Evolutionary conservation across 2,888 invertebrate species (phyloP).

Genomic region (Troides aeacus): DNA sequence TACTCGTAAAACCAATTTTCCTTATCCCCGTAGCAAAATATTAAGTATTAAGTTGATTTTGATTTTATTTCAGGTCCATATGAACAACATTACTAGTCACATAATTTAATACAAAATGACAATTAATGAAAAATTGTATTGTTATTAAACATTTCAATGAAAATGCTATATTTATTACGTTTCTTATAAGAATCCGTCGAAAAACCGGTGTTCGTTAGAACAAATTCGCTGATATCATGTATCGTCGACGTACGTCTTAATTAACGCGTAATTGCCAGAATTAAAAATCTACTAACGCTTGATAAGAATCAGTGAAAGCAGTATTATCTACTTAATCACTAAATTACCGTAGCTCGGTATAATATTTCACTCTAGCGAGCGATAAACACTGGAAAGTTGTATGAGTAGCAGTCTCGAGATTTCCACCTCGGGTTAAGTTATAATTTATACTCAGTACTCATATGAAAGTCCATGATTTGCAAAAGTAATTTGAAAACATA

Average conservation of each 20-base stretch:
- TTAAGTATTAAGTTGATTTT: too few relatives aligned
- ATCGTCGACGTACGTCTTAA: neutral
- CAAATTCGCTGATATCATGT: neutral
- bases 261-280: neutral
- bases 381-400: slow-evolving; percentile 25
- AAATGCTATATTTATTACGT: too few relatives aligned
- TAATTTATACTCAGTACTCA: slow-evolving; percentile 14
- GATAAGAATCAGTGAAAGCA: slow-evolving; percentile 25
- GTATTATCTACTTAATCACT: slow-evolving; percentile 20
- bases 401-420: slow-evolving; percentile 12
- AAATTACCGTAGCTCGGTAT: slow-evolving; percentile 14
- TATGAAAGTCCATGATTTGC: slow-evolving; percentile 9
- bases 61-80: too few relatives aligned
- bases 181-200: neutral
- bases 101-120: too few relatives aligned
- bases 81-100: too few relatives aligned
- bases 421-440: slow-evolving; percentile 5
- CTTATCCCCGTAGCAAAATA: too few relatives aligned
- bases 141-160: too few relatives aligned
- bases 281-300: neutral
- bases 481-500: neutral
- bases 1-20: too few relatives aligned
- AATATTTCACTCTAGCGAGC: slow-evolving; percentile 12
- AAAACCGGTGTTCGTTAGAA: neutral
- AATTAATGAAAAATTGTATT: too few relatives aligned